Evolutionary conservation across 2,888 invertebrate genomes (phyloP).

Genomic region (Zygothrica quintamaculata): DNA sequence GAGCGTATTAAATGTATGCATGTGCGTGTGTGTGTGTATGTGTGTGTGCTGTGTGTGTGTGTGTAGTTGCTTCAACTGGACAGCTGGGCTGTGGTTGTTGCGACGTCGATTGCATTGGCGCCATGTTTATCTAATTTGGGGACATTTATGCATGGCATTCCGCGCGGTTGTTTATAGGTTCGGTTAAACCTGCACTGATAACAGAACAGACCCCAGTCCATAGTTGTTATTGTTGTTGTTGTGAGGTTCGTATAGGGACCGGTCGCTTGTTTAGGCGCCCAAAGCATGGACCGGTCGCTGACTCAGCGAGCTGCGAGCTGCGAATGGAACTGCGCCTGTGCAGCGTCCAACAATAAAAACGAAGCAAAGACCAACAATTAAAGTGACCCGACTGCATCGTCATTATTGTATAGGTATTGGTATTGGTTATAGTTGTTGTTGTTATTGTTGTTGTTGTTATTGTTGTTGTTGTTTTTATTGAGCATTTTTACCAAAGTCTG

Average conservation of each 20-base stretch:
- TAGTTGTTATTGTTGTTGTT: not conserved
- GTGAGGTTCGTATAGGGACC: not conserved
- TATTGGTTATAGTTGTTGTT: constrained; percentile 15
- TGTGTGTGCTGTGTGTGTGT: constrained; percentile 27
- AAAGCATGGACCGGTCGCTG: constrained; percentile 45
- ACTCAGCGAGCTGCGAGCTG: constrained; percentile 33
- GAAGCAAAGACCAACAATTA: constrained; percentile 65
- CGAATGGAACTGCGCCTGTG: constrained; percentile 38
- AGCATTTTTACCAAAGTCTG: constrained; percentile 44
- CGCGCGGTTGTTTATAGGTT: constrained; percentile 84
- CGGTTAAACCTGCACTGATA: constrained; percentile 84
- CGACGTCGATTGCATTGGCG: constrained; percentile 83
- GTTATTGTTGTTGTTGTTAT: constrained; percentile 1
- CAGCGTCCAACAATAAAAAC: constrained; percentile 48
- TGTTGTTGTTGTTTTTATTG: constrained; percentile 54
- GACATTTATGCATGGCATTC: constrained; percentile 85
- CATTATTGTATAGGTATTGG: constrained; percentile 42
- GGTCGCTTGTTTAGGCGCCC: not conserved
- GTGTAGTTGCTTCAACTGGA: constrained; percentile 28
- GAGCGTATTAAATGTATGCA: constrained; percentile 5
- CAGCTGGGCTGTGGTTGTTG: constrained; percentile 51
- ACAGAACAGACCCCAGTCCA: constrained; percentile 35
- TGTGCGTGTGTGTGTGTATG: constrained; percentile 8
- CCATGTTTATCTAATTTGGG: constrained; percentile 85
- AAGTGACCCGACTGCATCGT: constrained; percentile 58